phyloP scores from a whole-genome alignment of 2,113 vertebrate species.

The Nycticebus coucang region DNA sequence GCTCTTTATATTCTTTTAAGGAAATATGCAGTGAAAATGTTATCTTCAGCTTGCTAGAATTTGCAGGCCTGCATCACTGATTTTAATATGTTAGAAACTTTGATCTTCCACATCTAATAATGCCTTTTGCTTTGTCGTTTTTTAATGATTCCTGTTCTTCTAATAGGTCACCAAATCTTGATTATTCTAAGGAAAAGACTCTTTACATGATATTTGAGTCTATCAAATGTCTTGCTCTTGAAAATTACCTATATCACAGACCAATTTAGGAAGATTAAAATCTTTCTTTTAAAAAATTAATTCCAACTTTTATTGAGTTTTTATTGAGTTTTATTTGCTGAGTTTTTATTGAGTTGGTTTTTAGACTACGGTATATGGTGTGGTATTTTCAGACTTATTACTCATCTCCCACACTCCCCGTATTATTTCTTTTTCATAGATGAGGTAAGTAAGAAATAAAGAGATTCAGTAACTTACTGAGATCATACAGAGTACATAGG shows the following conservation, averaged over 20 bases:
- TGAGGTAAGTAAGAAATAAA: background rate
- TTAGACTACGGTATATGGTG: background rate
- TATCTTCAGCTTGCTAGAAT: constrained; percentile 76
- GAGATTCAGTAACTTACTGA: background rate
- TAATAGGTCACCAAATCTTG: constrained; percentile 59
- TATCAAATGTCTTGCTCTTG: constrained; percentile 46
- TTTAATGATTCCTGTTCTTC: constrained; percentile 73
- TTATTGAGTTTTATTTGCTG: too few relatives aligned
- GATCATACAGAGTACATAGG: background rate
- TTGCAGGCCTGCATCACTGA: constrained; percentile 75
- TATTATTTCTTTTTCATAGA: background rate
- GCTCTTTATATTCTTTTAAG: constrained; percentile 84
- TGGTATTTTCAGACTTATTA: background rate
- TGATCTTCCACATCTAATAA: constrained; percentile 74
- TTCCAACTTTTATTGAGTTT: constrained; percentile 71
- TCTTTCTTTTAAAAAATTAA: constrained; percentile 50
- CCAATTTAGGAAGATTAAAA: constrained; percentile 72
- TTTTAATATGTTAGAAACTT: constrained; percentile 79
- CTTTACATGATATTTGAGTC: constrained; percentile 70
- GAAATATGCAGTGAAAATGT: constrained; percentile 78
- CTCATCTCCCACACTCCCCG: rapidly evolving
- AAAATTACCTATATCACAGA: constrained; percentile 70
- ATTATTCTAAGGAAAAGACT: constrained; percentile 62
- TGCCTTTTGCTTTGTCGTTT: constrained; percentile 75
- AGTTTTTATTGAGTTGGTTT: constrained; percentile 72